These are phyloP conservation scores for Donacobius atricapilla DNA, from an alignment of 2,113 vertebrate species.

Conservation along the genomic window DNA sequence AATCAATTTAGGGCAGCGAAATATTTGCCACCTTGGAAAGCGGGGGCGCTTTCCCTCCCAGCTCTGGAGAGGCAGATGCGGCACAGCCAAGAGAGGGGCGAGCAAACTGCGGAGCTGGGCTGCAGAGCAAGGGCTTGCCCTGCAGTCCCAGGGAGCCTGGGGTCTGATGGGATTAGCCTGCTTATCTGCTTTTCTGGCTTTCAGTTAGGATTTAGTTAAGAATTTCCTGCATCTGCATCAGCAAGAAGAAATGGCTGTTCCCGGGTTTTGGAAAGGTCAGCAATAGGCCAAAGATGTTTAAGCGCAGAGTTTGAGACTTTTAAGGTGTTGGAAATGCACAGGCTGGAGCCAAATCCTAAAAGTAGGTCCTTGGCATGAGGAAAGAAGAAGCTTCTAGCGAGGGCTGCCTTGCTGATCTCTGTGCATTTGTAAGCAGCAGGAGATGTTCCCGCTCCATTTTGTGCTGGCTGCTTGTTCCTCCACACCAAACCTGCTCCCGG, in stretches of 20 bases:
- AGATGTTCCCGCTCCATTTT: background rate
- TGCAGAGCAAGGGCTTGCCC: background rate
- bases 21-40: background rate
- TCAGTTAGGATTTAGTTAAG: conserved; percentile 49
- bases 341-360: background rate
- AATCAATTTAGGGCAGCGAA: background rate
- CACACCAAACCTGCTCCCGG: background rate
- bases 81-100: background rate
- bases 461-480: background rate
- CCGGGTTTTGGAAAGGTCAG: background rate
- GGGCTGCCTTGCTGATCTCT: background rate
- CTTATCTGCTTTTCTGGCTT: conserved; percentile 55
- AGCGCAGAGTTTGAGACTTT: conserved; percentile 33
- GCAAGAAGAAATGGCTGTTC: conserved; percentile 20
- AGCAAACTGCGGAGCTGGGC: conserved; percentile 63
- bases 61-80: background rate
- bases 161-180: conserved; percentile 45
- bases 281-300: conserved; percentile 37
- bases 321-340: background rate
- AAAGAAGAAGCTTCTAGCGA: background rate
- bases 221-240: conserved; percentile 60
- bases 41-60: background rate
- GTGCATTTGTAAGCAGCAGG: background rate
- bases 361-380: background rate
- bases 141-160: background rate